phyloP scores from a whole-genome alignment of 2,888 invertebrate species.

The Coecobrya sp. region DNA sequence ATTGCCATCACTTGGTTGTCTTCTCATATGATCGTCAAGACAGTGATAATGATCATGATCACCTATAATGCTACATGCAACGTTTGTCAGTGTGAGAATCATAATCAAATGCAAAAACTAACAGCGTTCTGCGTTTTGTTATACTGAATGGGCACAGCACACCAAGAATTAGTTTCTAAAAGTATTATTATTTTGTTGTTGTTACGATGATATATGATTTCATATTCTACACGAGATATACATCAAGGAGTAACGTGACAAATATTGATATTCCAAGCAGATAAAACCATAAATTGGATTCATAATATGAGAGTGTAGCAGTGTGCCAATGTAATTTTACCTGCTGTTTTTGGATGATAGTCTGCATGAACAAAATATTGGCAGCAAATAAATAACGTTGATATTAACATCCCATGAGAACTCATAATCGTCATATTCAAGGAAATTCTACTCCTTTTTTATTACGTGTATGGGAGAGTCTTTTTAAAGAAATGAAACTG shows the following conservation, averaged over 20 bases:
- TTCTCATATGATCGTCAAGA: constrained; percentile 50
- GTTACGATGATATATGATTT: constrained; percentile 53
- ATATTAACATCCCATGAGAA: not conserved
- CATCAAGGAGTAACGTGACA: constrained; percentile 59
- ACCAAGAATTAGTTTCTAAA: constrained; percentile 4
- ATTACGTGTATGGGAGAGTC: too few relatives aligned
- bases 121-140: not conserved
- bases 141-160: not conserved
- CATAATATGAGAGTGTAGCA: not conserved
- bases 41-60: constrained; percentile 54
- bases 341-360: not conserved
- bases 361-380: constrained; percentile 2
- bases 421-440: too few relatives aligned
- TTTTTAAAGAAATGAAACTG: too few relatives aligned
- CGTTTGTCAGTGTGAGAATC: constrained; percentile 46
- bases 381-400: not conserved
- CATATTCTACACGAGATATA: constrained; percentile 40
- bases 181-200: constrained; percentile 31
- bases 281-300: constrained; percentile 55
- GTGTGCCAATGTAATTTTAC: not conserved
- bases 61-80: not conserved
- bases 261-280: constrained; percentile 59
- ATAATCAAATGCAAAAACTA: not conserved
- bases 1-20: constrained; percentile 63
- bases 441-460: too few relatives aligned